Conservation (phyloP, 2,113 vertebrate genomes). For the Potamarius usumacintae region DNA sequence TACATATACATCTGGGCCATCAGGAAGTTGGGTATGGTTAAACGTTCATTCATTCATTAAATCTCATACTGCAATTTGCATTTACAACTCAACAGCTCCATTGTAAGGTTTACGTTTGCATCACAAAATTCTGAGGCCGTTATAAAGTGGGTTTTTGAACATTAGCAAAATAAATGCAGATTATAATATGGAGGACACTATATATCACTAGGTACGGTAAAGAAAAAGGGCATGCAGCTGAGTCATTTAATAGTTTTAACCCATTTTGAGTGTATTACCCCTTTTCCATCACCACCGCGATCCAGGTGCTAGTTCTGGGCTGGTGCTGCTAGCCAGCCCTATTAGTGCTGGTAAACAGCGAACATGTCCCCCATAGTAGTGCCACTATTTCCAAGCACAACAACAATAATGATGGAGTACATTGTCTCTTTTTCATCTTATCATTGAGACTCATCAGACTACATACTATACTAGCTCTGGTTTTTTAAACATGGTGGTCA, state of each 20-base stretch:
- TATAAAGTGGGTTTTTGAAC: not conserved
- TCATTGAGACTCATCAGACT: too few species aligned
- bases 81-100: not conserved
- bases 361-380: too few species aligned
- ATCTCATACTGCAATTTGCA: not conserved
- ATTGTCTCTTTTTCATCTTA: too few species aligned
- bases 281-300: too few species aligned
- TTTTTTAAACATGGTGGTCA: too few species aligned
- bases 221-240: not conserved
- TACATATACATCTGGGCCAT: not conserved
- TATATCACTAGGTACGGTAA: not conserved
- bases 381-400: too few species aligned
- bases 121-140: not conserved
- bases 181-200: not conserved
- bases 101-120: not conserved
- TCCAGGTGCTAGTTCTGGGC: too few species aligned
- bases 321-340: too few species aligned
- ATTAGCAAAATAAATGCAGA: not conserved
- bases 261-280: not conserved
- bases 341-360: too few species aligned
- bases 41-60: not conserved
- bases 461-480: too few species aligned
- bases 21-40: not conserved
- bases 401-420: too few species aligned
- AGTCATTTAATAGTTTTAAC: not conserved